These are phyloP conservation scores for Nestor notabilis DNA, from an alignment of 2,113 vertebrate genomes.

Conservation along the genomic window DNA sequence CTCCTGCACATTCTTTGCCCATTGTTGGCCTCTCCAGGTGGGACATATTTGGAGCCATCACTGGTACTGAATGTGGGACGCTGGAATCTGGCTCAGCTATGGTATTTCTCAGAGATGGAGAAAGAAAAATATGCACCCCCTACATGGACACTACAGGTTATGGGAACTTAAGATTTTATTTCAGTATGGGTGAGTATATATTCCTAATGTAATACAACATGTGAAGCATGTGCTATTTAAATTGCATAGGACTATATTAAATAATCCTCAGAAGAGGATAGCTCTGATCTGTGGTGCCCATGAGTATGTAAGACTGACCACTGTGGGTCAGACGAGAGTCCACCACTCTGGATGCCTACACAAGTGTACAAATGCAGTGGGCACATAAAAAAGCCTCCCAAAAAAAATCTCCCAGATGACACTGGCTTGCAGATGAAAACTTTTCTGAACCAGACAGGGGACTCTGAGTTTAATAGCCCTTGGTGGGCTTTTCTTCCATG, in stretches of 20 bases:
- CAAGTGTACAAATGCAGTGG: background rate
- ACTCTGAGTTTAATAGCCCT: background rate
- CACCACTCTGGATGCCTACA: background rate
- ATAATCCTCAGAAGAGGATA: background rate
- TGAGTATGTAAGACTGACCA: background rate
- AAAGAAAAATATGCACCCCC: conserved; percentile 91
- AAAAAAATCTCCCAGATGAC: background rate
- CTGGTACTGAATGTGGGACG: conserved; percentile 90
- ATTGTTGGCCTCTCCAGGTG: conserved; percentile 74
- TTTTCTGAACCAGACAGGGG: background rate
- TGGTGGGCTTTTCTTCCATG: background rate
- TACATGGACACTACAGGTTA: conserved; percentile 91
- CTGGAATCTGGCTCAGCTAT: conserved; percentile 90
- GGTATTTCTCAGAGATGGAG: conserved; percentile 89
- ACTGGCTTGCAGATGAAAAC: background rate
- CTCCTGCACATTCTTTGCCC: background rate
- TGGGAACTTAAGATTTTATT: conserved; percentile 95
- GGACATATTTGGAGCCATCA: conserved; percentile 87
- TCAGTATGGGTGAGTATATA: conserved; percentile 88
- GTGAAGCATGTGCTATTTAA: background rate
- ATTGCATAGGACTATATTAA: background rate
- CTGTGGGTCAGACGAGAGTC: background rate
- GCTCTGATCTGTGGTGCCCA: background rate
- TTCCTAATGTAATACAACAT: background rate
- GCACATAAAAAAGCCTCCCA: background rate